Evolutionary conservation across 2,888 invertebrate species (phyloP).

Genomic region (Platypus cylindrus): DNA sequence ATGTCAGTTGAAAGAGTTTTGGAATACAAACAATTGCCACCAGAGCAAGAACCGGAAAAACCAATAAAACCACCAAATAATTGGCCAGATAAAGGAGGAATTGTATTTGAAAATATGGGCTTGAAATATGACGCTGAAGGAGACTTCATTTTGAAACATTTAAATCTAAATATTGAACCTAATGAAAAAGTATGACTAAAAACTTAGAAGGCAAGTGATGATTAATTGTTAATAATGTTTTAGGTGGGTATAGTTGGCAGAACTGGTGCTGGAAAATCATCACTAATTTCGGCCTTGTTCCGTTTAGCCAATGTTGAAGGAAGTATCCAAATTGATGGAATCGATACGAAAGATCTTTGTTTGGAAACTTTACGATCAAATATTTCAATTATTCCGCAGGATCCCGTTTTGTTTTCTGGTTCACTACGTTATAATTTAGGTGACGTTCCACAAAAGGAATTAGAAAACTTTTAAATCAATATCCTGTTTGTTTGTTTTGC

Average conservation of each 20-base stretch:
- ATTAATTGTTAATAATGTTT: conserved; percentile 23
- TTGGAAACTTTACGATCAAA: conserved; percentile 41
- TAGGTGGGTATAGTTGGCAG: conserved; percentile 71
- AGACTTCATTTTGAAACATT: conserved; percentile 55
- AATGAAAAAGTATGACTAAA: conserved; percentile 48
- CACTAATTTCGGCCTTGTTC: conserved; percentile 66
- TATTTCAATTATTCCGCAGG: conserved; percentile 47
- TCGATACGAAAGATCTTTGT: conserved; percentile 45
- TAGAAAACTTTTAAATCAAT: not conserved
- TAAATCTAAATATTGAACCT: conserved; percentile 53
- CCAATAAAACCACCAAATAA: conserved; percentile 33
- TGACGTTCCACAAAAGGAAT: not conserved
- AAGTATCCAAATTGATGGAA: conserved; percentile 55
- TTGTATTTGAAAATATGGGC: conserved; percentile 48
- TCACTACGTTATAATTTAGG: conserved; percentile 9
- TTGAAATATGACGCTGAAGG: conserved; percentile 52
- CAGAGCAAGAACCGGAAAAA: conserved; percentile 42
- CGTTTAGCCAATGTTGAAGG: conserved; percentile 61
- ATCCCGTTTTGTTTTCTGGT: conserved; percentile 61
- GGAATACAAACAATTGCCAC: conserved; percentile 59
- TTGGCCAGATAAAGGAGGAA: conserved; percentile 58
- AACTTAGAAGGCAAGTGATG: not conserved
- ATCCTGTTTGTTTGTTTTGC: not conserved
- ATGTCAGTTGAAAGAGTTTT: conserved; percentile 74
- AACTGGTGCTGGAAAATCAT: conserved; percentile 75